Percentiles rank a stretch among this genome's conserved stretches.
These are phyloP conservation scores for Craterocephalus amniculus DNA, from an alignment of 2,797 vertebrate genomes.

Conservation along the genomic window DNA sequence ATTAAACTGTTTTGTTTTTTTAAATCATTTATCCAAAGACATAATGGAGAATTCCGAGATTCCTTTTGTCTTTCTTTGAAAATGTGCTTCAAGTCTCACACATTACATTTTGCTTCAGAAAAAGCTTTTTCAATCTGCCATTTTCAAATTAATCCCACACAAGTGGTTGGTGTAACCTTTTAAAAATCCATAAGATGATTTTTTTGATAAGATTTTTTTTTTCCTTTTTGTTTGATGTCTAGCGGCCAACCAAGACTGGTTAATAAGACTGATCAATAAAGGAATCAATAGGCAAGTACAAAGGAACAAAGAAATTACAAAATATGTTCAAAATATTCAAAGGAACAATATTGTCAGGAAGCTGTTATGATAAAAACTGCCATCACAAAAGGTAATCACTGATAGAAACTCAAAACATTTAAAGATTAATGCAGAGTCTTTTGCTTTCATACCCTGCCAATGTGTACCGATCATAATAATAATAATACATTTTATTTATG, in stretches of 20 bases:
- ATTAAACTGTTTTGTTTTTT: constrained; percentile 45
- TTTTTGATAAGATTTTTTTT: too few species aligned
- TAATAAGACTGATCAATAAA: neutral
- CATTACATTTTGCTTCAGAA: neutral
- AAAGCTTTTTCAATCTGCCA: constrained; percentile 4
- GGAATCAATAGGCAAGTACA: neutral
- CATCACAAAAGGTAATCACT: neutral
- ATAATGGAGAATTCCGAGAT: constrained; percentile 15
- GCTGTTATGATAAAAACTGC: neutral
- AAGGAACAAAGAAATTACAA: neutral
- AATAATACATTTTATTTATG: too few species aligned
- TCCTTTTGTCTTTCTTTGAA: neutral
- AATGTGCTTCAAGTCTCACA: constrained; percentile 5
- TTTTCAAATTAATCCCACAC: constrained; percentile 11
- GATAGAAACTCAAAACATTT: neutral
- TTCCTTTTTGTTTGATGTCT: neutral
- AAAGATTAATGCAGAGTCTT: neutral
- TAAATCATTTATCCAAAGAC: constrained; percentile 29
- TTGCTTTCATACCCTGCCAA: neutral
- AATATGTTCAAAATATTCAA: neutral
- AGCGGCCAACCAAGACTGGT: neutral
- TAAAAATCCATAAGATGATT: constrained; percentile 11
- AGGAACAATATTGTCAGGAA: neutral
- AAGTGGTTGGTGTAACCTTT: neutral
- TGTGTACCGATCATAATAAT: neutral